Evolutionary conservation across 2,113 vertebrate species (phyloP).

Genomic region (Cairina moschata): DNA sequence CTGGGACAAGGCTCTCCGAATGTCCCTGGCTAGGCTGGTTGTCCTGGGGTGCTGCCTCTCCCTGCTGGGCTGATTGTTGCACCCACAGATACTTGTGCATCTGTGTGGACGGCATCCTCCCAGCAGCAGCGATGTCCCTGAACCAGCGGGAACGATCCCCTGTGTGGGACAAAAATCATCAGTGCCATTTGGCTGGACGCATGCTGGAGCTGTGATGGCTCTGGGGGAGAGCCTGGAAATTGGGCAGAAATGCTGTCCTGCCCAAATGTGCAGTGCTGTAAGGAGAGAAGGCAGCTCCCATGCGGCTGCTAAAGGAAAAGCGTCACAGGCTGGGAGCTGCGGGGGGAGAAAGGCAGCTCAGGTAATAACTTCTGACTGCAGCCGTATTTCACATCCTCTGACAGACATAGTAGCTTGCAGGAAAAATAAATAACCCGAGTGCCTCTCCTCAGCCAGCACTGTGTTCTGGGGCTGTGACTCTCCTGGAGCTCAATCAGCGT

Average conservation of each 20-base stretch:
- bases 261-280: background rate
- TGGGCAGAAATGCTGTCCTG: background rate
- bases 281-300: background rate
- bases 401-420: background rate
- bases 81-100: fast-evolving
- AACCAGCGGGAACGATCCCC: fast-evolving
- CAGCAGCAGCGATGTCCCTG: fast-evolving
- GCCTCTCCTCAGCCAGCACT: background rate
- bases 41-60: background rate
- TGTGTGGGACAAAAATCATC: fast-evolving
- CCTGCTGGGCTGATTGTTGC: background rate
- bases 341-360: background rate
- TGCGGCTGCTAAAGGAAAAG: background rate
- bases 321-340: background rate
- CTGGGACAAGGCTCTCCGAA: background rate
- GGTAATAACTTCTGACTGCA: conserved; percentile 7
- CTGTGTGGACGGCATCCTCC: background rate
- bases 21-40: background rate
- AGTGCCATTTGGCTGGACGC: background rate
- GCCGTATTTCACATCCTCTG: background rate
- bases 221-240: background rate
- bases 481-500: background rate
- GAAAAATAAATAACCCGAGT: background rate
- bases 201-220: background rate
- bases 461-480: background rate